phyloP scores from a whole-genome alignment of 2,888 invertebrate species.

The Sabatieria punctata region DNA sequence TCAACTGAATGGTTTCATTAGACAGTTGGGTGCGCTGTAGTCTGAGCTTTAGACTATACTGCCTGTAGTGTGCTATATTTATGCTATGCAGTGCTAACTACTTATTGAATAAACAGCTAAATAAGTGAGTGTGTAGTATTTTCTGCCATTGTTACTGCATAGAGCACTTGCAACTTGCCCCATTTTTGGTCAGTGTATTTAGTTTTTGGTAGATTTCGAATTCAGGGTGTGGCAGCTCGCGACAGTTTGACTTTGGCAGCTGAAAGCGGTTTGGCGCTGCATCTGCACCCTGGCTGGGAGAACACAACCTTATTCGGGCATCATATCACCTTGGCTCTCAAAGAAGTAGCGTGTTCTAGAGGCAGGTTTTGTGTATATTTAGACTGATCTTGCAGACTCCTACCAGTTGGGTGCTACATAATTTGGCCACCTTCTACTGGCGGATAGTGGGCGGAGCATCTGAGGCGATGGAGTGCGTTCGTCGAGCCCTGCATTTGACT shows the following conservation, averaged over 20 bases:
- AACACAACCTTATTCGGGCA: conserved; percentile 43
- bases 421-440: conserved; percentile 62
- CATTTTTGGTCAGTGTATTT: too few species aligned
- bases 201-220: too few species aligned
- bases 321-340: conserved; percentile 46
- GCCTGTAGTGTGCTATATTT: too few species aligned
- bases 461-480: conserved; percentile 60
- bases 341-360: conserved; percentile 24
- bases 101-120: too few species aligned
- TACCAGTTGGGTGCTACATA: conserved; percentile 60
- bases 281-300: conserved; percentile 23
- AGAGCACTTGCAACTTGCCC: too few species aligned
- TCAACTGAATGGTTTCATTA: too few species aligned
- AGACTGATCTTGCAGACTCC: conserved; percentile 40
- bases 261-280: conserved; percentile 37
- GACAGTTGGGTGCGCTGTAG: too few species aligned
- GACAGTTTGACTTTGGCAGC: conserved; percentile 40
- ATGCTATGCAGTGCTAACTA: too few species aligned
- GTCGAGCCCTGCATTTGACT: conserved; percentile 55
- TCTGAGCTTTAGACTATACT: too few species aligned
- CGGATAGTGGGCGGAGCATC: conserved; percentile 52
- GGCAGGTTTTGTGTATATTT: neutral
- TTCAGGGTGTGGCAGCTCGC: conserved; percentile 40
- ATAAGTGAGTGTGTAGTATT: too few species aligned
- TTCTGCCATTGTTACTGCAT: too few species aligned